Percentiles rank a stretch among this genome's conserved stretches.
phyloP scores from a whole-genome alignment of 2,113 vertebrate species.

The Zosterops borbonicus region DNA sequence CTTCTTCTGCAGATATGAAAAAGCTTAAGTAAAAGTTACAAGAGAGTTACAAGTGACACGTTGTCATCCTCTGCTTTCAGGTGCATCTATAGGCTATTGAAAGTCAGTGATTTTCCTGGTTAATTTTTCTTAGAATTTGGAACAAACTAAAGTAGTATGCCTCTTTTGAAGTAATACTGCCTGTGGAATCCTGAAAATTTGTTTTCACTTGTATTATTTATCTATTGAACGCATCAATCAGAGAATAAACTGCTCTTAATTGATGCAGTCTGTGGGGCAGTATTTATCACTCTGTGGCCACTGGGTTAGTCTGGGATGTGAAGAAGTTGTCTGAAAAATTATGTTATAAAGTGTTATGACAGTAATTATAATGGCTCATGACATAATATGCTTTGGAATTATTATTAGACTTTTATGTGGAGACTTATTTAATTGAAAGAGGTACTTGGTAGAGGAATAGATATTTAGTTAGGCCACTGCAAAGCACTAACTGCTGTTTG shows the following conservation, averaged over 20 bases:
- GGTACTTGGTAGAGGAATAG: neutral
- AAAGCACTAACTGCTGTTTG: neutral
- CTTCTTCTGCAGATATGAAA: neutral
- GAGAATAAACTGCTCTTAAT: neutral
- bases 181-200: neutral
- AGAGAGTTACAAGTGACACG: neutral
- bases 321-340: neutral
- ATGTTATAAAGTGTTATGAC: neutral
- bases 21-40: neutral
- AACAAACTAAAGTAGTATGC: neutral
- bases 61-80: neutral
- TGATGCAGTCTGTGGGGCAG: neutral
- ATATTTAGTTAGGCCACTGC: neutral
- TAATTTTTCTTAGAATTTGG: neutral
- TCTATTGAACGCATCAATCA: neutral
- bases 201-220: neutral
- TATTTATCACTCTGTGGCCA: neutral
- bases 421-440: neutral
- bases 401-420: neutral
- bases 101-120: neutral
- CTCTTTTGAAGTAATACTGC: neutral
- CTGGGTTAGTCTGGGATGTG: neutral
- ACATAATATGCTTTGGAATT: neutral
- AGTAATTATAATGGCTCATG: neutral
- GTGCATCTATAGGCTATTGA: neutral